Conservation (phyloP, 2,113 vertebrate species). For the Macrotis lagotis region DNA sequence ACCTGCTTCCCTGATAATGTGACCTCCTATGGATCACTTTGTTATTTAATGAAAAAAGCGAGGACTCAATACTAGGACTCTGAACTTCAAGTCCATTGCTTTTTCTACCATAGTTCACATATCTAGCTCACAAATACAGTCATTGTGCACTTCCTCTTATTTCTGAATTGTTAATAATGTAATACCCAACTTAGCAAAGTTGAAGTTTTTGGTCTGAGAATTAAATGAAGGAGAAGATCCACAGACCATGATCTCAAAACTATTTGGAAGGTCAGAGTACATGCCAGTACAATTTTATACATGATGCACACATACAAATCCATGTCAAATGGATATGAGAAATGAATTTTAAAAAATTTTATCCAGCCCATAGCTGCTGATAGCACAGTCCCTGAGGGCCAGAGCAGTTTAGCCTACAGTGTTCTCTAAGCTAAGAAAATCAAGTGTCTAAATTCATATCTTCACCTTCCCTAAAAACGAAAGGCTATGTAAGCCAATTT, state of each 20-base stretch:
- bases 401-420: constrained; percentile 67
- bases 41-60: not conserved
- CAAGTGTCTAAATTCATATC: constrained; percentile 69
- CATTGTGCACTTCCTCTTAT: not conserved
- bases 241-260: not conserved
- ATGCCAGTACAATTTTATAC: constrained; percentile 58
- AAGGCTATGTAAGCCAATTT: constrained; percentile 65
- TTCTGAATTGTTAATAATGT: not conserved
- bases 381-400: constrained; percentile 70
- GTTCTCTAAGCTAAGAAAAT: constrained; percentile 72
- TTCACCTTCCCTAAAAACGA: constrained; percentile 64
- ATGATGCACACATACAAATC: constrained; percentile 51
- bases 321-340: constrained; percentile 66
- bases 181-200: constrained; percentile 8
- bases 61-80: not conserved
- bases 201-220: not conserved
- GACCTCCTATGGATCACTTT: not conserved
- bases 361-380: constrained; percentile 66
- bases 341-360: constrained; percentile 74
- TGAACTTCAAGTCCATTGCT: not conserved
- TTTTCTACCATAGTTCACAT: not conserved
- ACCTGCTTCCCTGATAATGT: not conserved
- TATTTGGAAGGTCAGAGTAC: constrained; percentile 48
- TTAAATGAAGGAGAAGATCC: not conserved
- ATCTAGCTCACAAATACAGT: rapidly evolving